Conservation (phyloP, 2,888 invertebrate species). For the Gari tellinella region DNA sequence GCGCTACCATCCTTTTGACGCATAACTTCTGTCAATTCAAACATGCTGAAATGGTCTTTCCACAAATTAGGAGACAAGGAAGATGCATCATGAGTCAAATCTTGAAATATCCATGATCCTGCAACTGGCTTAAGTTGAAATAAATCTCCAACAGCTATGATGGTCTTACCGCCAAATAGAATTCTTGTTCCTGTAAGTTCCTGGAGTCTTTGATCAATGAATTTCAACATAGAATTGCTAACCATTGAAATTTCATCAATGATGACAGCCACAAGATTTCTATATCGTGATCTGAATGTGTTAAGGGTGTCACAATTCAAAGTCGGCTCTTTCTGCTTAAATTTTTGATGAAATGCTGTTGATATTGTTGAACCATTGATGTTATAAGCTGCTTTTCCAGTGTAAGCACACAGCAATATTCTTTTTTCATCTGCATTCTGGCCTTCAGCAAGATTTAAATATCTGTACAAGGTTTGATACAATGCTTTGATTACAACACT, state of each 20-base stretch:
- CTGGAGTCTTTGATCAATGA: conserved; percentile 35
- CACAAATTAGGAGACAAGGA: conserved; percentile 53
- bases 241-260: conserved; percentile 23
- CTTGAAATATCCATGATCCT: conserved; percentile 51
- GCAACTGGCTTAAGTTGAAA: conserved; percentile 56
- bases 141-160: conserved; percentile 57
- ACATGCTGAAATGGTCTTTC: conserved; percentile 57
- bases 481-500: conserved; percentile 49
- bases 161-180: conserved; percentile 38
- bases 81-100: conserved; percentile 22
- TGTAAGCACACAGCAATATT: conserved; percentile 46
- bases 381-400: conserved; percentile 51
- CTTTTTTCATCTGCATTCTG: conserved; percentile 32
- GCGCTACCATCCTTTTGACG: conserved; percentile 51
- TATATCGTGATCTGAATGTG: conserved; percentile 18
- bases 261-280: conserved; percentile 10
- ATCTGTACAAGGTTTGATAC: conserved; percentile 48
- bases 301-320: conserved; percentile 13
- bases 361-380: conserved; percentile 50
- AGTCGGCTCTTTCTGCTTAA: conserved; percentile 13
- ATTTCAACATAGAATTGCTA: conserved; percentile 34
- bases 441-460: conserved; percentile 6
- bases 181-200: conserved; percentile 23
- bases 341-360: conserved; percentile 28
- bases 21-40: conserved; percentile 57